Evolutionary conservation across 2,113 vertebrate species (phyloP), one percentile per base, ranked within the genome.

Genomic region (Rhinichthys klamathensis): DNA sequence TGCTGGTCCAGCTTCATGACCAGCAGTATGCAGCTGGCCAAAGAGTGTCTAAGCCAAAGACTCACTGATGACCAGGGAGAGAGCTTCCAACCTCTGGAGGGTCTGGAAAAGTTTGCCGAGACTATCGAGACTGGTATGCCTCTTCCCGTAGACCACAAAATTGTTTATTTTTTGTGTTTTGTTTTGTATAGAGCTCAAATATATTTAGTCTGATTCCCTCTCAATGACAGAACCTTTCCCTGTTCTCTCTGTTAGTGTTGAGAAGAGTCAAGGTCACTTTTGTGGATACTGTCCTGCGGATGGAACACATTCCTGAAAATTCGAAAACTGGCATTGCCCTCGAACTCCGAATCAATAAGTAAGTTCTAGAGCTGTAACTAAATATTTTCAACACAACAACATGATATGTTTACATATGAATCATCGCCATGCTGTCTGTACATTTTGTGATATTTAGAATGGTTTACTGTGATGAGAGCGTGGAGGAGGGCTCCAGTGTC

Each of bases 1-100:
- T 98, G 94, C 87, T 99, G 98, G 98, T 99, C 98, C 86, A 99
- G 97, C 92, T 99, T 99, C 90, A 99, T 99, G 98, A 98, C 98
- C 0, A 99, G 97, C 92, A 99, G 97, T 79, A 98, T 99, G 97
- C 98, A 99, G 79, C 89, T 99, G 74, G 98, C 98, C 81, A 97
- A 98, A 89, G 98, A 99, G 88, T 99, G 98, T 93, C 95, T 99
- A 86, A 98, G 96, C 93, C 98, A 99, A 92, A 98, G 96, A 90
- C 90, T 99, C 83, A 97, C 96, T 0, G 98, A 99, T 88, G 98
- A 99, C 30, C 96, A 97, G 92, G 97, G 96, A 89, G 98, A 99
- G 92, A 96, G 95, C 49, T 96, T 97, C 27, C 98, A 98, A 88
- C 98, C 97, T 35, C 97, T 99, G 86, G 98, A 99, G 90, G 98